Conservation (phyloP, 2,888 invertebrate species). For the Clivina fossor region DNA sequence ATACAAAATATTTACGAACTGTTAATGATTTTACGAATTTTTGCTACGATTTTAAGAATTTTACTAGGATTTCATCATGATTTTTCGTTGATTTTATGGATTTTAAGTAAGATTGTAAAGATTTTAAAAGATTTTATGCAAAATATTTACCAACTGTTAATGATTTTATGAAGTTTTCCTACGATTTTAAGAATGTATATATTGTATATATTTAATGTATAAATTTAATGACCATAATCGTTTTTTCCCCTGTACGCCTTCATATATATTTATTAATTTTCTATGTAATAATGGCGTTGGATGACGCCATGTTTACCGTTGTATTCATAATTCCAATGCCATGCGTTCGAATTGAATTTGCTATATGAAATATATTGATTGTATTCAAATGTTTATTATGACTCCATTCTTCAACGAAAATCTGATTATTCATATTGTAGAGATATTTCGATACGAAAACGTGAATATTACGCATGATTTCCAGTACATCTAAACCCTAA, state of each 20-base stretch:
- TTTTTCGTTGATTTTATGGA: too few relatives aligned
- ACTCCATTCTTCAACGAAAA: slow-evolving; percentile 90
- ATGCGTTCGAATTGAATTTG: slow-evolving; percentile 95
- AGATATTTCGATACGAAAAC: slow-evolving; percentile 90
- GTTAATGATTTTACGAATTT: too few relatives aligned
- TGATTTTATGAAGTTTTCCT: too few relatives aligned
- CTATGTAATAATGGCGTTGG: slow-evolving; percentile 2
- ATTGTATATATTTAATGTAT: not conserved
- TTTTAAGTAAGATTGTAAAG: too few relatives aligned
- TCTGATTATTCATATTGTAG: slow-evolving; percentile 95
- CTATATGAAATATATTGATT: slow-evolving; percentile 91
- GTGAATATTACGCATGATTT: slow-evolving; percentile 96
- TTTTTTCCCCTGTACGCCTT: too few relatives aligned
- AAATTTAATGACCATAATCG: slow-evolving; percentile 7
- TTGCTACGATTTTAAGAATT: too few relatives aligned
- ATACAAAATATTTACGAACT: too few relatives aligned
- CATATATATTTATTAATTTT: slow-evolving; percentile 1
- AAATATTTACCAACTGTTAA: too few relatives aligned
- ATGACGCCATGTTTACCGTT: slow-evolving; percentile 67
- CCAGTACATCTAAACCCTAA: slow-evolving; percentile 88
- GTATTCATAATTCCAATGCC: slow-evolving; percentile 96
- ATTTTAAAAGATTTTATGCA: too few relatives aligned
- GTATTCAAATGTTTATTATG: slow-evolving; percentile 93
- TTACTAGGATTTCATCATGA: too few relatives aligned
- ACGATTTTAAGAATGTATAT: slow-evolving; percentile 35